phyloP scores from a whole-genome alignment of 2,797 vertebrate genomes.

The Acanthiza pusilla region DNA sequence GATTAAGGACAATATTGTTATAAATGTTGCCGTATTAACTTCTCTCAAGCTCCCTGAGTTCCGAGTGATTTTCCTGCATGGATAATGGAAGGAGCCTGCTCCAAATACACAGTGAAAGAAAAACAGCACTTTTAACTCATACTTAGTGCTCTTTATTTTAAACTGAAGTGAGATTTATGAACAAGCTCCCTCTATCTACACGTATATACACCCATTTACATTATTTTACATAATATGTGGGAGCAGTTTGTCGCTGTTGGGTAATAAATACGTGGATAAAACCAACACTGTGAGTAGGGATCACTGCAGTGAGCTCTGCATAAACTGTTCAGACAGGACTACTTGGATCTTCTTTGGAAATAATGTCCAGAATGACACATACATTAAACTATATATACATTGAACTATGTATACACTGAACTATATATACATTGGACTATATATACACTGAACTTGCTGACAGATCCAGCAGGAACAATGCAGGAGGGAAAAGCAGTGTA shows the following conservation, averaged over 20 bases:
- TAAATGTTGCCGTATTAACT: not conserved
- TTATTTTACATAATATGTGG: not conserved
- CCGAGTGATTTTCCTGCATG: not conserved
- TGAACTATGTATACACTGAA: no score
- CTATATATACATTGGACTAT: no score
- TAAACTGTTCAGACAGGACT: not conserved
- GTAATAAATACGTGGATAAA: not conserved
- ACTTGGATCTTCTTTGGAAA: not conserved
- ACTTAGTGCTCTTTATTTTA: not conserved
- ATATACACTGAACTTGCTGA: not conserved
- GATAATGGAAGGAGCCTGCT: not conserved
- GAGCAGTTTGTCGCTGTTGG: not conserved
- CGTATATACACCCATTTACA: not conserved
- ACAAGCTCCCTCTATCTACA: not conserved
- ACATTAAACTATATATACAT: not conserved
- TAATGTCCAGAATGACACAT: not conserved
- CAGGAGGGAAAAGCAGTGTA: not conserved
- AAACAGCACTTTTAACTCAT: not conserved
- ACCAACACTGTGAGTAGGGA: not conserved
- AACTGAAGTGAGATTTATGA: constrained; percentile 8
- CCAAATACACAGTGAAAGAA: not conserved
- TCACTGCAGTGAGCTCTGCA: not conserved
- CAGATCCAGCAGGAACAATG: not conserved
- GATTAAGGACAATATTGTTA: not conserved
- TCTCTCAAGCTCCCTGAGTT: not conserved